Conservation (phyloP, 92 coral and sea anemone genomes). For the Isaurus tuberculatus region DNA sequence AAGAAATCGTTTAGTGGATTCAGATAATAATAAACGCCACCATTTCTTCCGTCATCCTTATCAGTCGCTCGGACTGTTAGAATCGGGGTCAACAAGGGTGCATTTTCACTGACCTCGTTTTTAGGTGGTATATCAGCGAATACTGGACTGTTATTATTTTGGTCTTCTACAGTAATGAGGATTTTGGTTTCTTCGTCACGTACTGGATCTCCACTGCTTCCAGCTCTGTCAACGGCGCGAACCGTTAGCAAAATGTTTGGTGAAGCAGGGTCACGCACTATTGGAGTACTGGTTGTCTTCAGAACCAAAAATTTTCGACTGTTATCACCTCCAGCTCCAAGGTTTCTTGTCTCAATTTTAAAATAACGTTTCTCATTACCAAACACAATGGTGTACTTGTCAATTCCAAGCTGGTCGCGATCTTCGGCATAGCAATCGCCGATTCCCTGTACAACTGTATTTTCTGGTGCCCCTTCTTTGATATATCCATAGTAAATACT, state of each 20-base stretch:
- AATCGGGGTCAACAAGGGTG: slow-evolving; percentile 44
- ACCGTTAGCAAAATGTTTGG: slow-evolving; percentile 65
- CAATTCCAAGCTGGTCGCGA: slow-evolving; percentile 59
- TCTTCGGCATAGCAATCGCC: slow-evolving; percentile 68
- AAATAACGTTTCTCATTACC: slow-evolving; percentile 74
- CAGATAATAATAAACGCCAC: slow-evolving; percentile 68
- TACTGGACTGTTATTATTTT: slow-evolving; percentile 53
- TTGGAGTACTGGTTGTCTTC: slow-evolving; percentile 56
- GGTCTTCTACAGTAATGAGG: slow-evolving; percentile 55
- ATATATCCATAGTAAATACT: slow-evolving; percentile 56
- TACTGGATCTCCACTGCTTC: slow-evolving; percentile 51
- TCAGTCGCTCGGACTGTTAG: slow-evolving; percentile 64
- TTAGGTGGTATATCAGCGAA: slow-evolving; percentile 33
- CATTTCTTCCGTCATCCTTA: slow-evolving; percentile 63
- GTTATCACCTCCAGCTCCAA: slow-evolving; percentile 38
- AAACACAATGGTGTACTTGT: slow-evolving; percentile 51
- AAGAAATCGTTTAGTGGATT: slow-evolving; percentile 52
- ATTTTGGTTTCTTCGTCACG: slow-evolving; percentile 65
- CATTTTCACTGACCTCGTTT: slow-evolving; percentile 46
- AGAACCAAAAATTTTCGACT: slow-evolving; percentile 57
- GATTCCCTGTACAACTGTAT: slow-evolving; percentile 59
- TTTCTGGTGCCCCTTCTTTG: slow-evolving; percentile 55
- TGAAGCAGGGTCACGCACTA: slow-evolving; percentile 58
- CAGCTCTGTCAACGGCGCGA: slow-evolving; percentile 49
- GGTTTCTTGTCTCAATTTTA: slow-evolving; percentile 34